phyloP scores from a whole-genome alignment of 2,113 vertebrate genomes.

The Mastomys natalensis region DNA sequence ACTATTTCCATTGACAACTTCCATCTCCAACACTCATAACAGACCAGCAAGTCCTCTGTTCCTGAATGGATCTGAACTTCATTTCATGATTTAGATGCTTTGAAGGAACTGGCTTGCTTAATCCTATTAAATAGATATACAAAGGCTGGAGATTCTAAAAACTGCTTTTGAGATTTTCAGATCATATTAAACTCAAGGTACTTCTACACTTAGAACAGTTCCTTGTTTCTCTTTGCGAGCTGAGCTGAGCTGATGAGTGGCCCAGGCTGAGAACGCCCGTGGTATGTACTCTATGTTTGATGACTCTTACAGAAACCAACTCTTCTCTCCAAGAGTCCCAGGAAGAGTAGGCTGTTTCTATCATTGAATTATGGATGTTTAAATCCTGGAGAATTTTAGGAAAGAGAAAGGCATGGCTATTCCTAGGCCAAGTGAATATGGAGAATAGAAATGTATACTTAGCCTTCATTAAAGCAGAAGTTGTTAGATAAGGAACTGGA shows the following conservation, averaged over 20 bases:
- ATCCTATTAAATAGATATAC: neutral
- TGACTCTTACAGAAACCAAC: neutral
- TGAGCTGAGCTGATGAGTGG: neutral
- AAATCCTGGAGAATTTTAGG: slow-evolving; percentile 38
- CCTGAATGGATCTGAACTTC: neutral
- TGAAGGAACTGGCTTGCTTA: slow-evolving; percentile 9
- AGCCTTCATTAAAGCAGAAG: slow-evolving; percentile 1
- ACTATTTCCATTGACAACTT: neutral
- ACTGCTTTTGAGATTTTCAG: slow-evolving; percentile 15
- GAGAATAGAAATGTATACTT: slow-evolving; percentile 32
- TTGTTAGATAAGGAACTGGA: neutral
- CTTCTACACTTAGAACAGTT: neutral
- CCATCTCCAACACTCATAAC: fast-evolving
- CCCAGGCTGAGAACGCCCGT: neutral
- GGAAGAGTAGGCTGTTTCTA: slow-evolving; percentile 2
- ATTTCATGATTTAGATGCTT: neutral
- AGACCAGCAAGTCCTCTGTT: neutral
- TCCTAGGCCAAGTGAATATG: neutral
- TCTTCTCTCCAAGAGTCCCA: slow-evolving; percentile 16
- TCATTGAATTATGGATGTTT: neutral
- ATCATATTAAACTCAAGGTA: slow-evolving; percentile 6
- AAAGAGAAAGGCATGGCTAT: slow-evolving; percentile 53
- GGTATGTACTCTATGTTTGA: neutral
- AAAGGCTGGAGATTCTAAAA: slow-evolving; percentile 12
- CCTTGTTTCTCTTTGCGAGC: neutral